Evolutionary conservation across 2,888 invertebrate genomes (phyloP), one percentile per base, ranked within the genome.

Genomic region (Lobophora halterata): DNA sequence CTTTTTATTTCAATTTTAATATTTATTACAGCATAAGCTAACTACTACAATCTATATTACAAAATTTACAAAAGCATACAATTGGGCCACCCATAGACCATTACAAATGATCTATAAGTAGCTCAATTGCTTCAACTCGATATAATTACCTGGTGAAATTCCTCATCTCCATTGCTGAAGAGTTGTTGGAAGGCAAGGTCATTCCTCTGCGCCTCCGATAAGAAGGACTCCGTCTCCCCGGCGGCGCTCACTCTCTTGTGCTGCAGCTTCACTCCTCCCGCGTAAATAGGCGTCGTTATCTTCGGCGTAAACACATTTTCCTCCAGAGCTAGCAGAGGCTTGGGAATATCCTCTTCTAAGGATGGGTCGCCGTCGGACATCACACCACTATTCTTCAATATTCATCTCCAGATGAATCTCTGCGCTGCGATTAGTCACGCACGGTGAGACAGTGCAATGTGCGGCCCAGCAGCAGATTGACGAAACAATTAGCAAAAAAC

Each of bases 321-420:
- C 48, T 86, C 86, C 3, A 13, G 33, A 28, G 71, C 74, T 12
- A 86, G 58, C 46, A 87, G 63, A 41, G 85, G 79, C 55, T 76
- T 76, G 10, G 88, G 88, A 36, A 81, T 63, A 52, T 83, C 85
- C 63, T 88, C 88, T 65, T 88, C 88, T 26, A 88, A 73, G 38
- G 88, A 88, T 58, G 88, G 88, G 52, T 83, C 82, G 25, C 87
- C 88, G 80, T 88, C 88, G 61, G 88, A 88, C 88, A 88, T 88
- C 63, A 82, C 85, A 79, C 67, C 49, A 46, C 49, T 35, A n/a
- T 31, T 46, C 36, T 42, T 36, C 42, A 37, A 51, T 39, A 42
- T 40, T 38, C 50, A 53, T 53, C 44, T 42, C 43, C 35, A 25
- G 23, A 18, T 14, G 27, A 41, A 39, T 31, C 47, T 46, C 27